phyloP scores from a whole-genome alignment of 2,797 vertebrate species.

The Chiloscyllium punctatum region DNA sequence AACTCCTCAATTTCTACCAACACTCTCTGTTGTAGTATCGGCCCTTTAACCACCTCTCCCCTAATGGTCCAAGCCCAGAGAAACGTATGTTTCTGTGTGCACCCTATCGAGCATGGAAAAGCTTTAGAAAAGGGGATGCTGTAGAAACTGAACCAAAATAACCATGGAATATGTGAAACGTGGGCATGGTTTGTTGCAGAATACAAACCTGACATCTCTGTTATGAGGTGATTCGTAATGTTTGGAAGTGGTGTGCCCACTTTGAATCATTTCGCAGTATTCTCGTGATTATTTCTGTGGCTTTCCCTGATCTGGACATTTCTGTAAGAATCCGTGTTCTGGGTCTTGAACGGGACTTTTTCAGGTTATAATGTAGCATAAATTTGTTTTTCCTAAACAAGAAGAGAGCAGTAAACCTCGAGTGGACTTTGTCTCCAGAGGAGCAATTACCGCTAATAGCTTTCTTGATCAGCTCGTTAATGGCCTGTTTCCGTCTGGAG shows the following conservation, averaged over 20 bases:
- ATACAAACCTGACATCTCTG: background rate
- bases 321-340: background rate
- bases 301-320: background rate
- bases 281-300: background rate
- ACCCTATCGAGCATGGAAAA: background rate
- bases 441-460: constrained; percentile 79
- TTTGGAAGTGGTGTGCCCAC: background rate
- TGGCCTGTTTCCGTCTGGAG: constrained; percentile 69
- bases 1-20: background rate
- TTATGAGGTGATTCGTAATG: background rate
- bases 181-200: background rate
- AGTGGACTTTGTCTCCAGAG: constrained; percentile 63
- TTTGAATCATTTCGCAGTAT: background rate
- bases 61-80: too few species aligned
- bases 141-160: background rate
- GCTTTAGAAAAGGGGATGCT: background rate
- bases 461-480: constrained; percentile 78
- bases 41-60: too few species aligned
- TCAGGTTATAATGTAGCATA: background rate
- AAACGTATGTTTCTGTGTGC: background rate
- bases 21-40: too few species aligned
- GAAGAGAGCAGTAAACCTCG: constrained; percentile 47
- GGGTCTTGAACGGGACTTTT: background rate
- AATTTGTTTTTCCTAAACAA: background rate
- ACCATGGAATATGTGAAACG: background rate